Percentiles rank a stretch among this genome's conserved stretches.
Evolutionary conservation across 2,113 vertebrate species (phyloP).

Genomic region (Propithecus coquereli): DNA sequence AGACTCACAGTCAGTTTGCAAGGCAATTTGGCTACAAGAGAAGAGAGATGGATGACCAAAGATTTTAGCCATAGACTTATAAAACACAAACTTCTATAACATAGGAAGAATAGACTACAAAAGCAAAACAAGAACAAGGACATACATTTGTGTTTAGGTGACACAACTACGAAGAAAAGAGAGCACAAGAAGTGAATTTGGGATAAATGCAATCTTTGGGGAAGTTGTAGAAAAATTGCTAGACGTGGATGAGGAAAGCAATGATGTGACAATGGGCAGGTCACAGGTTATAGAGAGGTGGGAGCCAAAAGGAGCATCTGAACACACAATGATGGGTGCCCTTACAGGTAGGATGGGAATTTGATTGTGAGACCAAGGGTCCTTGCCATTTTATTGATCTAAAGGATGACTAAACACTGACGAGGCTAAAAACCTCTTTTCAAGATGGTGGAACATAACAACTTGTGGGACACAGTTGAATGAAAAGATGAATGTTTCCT

Average conservation of each 20-base stretch:
- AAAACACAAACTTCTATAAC: neutral
- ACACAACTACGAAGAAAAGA: neutral
- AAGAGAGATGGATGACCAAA: neutral
- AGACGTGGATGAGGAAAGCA: neutral
- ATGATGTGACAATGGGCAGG: neutral
- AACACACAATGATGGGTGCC: too few species aligned
- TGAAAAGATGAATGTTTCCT: constrained; percentile 25
- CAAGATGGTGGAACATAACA: neutral
- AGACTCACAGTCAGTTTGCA: neutral
- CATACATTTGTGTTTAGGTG: neutral
- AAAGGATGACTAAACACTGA: neutral
- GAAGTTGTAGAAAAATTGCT: neutral
- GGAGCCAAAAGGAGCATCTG: neutral
- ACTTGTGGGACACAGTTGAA: neutral
- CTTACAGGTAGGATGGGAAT: neutral
- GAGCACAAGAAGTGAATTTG: neutral
- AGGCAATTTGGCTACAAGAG: neutral
- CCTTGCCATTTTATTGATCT: neutral
- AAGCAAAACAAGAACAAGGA: neutral
- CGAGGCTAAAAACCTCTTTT: constrained; percentile 20
- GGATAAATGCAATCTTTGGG: neutral
- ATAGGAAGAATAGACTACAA: neutral
- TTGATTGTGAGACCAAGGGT: neutral
- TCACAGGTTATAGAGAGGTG: neutral
- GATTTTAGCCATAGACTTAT: neutral